These are phyloP conservation scores for Serrognathus titanus DNA, from an alignment of 2,888 invertebrate species.

Conservation along the genomic window DNA sequence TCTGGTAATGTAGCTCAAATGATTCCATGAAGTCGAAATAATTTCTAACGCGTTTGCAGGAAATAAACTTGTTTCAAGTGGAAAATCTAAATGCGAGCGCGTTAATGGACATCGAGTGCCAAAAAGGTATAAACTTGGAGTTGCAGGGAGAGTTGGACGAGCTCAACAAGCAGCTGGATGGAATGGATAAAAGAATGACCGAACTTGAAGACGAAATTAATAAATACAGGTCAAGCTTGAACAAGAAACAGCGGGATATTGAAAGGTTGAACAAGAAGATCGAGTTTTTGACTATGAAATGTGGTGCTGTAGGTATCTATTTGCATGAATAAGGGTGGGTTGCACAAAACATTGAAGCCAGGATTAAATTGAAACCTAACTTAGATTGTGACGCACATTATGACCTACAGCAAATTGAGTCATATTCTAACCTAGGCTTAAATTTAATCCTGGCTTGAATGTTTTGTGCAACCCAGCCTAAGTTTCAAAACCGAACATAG, in stretches of 20 bases:
- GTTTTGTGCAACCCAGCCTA: too few relatives aligned
- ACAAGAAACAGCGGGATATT: constrained; percentile 52
- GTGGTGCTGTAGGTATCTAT: constrained; percentile 50
- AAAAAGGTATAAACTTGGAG: constrained; percentile 37
- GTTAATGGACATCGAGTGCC: constrained; percentile 58
- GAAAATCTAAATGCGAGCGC: constrained; percentile 60
- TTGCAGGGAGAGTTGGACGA: constrained; percentile 43
- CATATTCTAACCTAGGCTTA: too few relatives aligned
- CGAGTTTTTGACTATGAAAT: constrained; percentile 47
- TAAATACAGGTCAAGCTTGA: constrained; percentile 47
- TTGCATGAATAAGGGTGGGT: too few relatives aligned
- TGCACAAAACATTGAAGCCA: too few relatives aligned
- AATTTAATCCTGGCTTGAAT: too few relatives aligned
- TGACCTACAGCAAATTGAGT: too few relatives aligned
- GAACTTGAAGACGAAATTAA: constrained; percentile 49
- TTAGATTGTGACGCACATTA: too few relatives aligned
- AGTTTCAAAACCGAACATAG: too few relatives aligned
- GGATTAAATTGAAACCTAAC: too few relatives aligned
- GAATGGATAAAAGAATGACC: constrained; percentile 49
- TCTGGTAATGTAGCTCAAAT: constrained; percentile 35
- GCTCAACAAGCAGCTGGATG: constrained; percentile 39
- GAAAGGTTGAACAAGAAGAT: constrained; percentile 54
- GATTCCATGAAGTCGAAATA: too few relatives aligned
- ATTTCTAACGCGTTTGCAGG: too few relatives aligned
- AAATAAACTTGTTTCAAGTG: constrained; percentile 53